Evolutionary conservation across 2,113 vertebrate species (phyloP).

Genomic region (Indicator indicator): DNA sequence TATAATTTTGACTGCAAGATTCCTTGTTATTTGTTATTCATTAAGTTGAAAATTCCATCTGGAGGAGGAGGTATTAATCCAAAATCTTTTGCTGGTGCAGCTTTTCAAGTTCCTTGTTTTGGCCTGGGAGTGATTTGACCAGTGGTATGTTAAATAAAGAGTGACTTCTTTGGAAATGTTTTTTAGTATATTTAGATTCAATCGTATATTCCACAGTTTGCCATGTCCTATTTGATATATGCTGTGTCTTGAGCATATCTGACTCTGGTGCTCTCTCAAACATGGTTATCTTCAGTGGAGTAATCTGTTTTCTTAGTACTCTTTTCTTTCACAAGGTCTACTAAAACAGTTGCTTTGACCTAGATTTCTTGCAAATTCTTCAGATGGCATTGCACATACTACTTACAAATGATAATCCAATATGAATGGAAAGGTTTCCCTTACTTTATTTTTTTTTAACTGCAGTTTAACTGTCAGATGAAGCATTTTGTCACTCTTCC

Average conservation of each 20-base stretch:
- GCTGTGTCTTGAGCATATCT: not conserved
- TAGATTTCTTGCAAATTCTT: not conserved
- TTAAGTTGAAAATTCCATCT: not conserved
- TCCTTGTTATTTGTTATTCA: not conserved
- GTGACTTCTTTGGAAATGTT: not conserved
- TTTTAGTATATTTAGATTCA: not conserved
- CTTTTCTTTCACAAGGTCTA: not conserved
- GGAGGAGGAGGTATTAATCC: not conserved
- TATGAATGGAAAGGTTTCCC: not conserved
- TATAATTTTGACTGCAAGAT: constrained; percentile 5
- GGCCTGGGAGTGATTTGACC: not conserved
- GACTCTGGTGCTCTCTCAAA: not conserved
- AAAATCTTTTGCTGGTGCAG: not conserved
- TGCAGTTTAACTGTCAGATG: not conserved
- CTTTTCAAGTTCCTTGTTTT: not conserved
- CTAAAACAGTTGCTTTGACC: not conserved
- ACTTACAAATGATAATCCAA: not conserved
- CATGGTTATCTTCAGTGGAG: not conserved
- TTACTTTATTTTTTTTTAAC: not conserved
- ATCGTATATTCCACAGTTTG: not conserved
- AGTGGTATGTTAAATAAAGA: not conserved
- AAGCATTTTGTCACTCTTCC: not conserved
- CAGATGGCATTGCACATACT: not conserved
- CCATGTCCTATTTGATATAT: not conserved
- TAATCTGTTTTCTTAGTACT: not conserved